phyloP scores from a whole-genome alignment of 2,888 invertebrate genomes.

The Linnaemya vulpina region DNA sequence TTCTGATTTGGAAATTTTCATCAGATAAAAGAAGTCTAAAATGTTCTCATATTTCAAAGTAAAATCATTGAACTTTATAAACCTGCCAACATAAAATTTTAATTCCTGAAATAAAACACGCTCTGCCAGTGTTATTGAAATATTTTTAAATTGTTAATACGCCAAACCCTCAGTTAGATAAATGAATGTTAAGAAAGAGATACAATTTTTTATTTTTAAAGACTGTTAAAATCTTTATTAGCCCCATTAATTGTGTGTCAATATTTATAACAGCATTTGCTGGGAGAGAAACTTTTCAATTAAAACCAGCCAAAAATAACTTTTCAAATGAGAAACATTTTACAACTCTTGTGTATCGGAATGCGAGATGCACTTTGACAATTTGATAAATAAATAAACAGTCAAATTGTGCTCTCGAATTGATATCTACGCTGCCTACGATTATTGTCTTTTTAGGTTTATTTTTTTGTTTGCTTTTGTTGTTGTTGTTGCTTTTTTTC shows the following conservation, averaged over 20 bases:
- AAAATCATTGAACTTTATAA: too few relatives aligned
- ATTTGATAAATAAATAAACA: not conserved
- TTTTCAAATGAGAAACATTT: not conserved
- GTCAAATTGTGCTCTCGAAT: not conserved
- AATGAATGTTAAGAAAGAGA: not conserved
- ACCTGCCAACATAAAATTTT: too few relatives aligned
- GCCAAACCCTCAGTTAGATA: not conserved
- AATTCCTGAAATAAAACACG: too few relatives aligned
- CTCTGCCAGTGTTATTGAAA: too few relatives aligned
- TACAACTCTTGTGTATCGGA: not conserved
- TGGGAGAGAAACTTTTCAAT: not conserved
- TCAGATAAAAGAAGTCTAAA: too few relatives aligned
- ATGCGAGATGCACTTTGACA: not conserved
- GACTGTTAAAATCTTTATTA: not conserved
- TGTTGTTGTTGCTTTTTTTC: too few relatives aligned
- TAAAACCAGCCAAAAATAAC: not conserved
- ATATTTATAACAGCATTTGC: not conserved
- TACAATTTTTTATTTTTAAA: not conserved
- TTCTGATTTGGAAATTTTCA: too few relatives aligned
- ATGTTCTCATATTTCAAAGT: too few relatives aligned
- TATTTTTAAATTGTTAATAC: too few relatives aligned
- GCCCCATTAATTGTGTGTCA: not conserved
- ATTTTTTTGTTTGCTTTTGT: too few relatives aligned
- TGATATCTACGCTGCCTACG: constrained; percentile 7
- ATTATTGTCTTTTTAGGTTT: not conserved